Conservation (phyloP, 2,888 invertebrate species). For the Phortica magna region DNA sequence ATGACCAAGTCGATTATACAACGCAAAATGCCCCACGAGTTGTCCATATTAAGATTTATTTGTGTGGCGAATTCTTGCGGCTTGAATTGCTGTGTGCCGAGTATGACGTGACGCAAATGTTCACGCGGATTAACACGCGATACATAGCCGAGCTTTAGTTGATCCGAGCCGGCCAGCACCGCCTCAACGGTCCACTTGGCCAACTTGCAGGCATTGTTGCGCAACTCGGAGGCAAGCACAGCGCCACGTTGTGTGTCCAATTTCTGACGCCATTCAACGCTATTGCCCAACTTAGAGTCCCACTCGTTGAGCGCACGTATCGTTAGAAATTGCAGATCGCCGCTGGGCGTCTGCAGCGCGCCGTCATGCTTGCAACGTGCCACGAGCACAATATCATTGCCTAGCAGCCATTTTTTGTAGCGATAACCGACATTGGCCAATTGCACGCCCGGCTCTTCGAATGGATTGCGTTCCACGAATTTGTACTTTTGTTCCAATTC, state of each 20-base stretch:
- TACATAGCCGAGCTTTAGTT: conserved; percentile 99
- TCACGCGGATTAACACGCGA: conserved; percentile 96
- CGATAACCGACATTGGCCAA: conserved; percentile 98
- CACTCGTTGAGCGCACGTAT: conserved; percentile 99
- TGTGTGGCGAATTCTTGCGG: conserved; percentile 99
- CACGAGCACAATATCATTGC: conserved; percentile 94
- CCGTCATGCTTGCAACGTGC: conserved; percentile 99
- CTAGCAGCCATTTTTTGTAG: conserved; percentile 98
- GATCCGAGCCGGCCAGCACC: conserved; percentile 96
- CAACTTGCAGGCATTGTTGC: conserved; percentile 99
- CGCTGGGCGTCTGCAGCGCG: conserved; percentile 91
- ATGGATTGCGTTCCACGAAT: conserved; percentile 95
- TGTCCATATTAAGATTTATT: conserved; percentile 99
- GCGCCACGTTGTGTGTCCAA: conserved; percentile 98
- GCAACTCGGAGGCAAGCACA: conserved; percentile 97
- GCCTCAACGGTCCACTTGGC: conserved; percentile 99
- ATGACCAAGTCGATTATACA: conserved; percentile 98
- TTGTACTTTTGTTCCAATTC: conserved; percentile 89
- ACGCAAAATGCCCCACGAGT: conserved; percentile 98
- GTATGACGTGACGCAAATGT: conserved; percentile 96
- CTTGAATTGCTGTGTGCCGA: conserved; percentile 98
- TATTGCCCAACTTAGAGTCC: conserved; percentile 97
- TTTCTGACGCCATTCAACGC: conserved; percentile 99
- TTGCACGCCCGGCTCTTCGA: conserved; percentile 94
- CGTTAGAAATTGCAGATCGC: conserved; percentile 94